Percentiles rank a stretch among this genome's conserved stretches.
Evolutionary conservation across 2,113 vertebrate species (phyloP).

Genomic region (Hippocampus barbouri): DNA sequence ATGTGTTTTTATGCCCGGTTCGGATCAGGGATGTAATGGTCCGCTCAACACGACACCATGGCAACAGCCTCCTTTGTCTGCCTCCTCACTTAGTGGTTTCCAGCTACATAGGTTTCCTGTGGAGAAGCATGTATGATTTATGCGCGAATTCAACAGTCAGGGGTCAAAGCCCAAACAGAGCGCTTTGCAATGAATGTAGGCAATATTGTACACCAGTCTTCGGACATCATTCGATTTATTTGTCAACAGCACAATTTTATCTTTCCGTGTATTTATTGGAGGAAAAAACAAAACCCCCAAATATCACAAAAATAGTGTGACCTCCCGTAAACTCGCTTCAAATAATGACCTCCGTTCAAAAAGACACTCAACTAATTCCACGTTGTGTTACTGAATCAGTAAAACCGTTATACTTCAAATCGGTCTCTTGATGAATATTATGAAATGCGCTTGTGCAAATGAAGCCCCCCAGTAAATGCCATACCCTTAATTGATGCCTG

Average conservation of each 20-base stretch:
- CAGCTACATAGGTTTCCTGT: slow-evolving; percentile 23
- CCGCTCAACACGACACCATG: slow-evolving; percentile 27
- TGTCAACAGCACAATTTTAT: neutral
- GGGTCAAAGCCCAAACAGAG: neutral
- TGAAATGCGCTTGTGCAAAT: too few species aligned
- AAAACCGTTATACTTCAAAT: neutral
- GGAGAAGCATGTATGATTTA: slow-evolving; percentile 38
- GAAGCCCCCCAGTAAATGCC: too few species aligned
- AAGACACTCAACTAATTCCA: neutral
- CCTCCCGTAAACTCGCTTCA: neutral
- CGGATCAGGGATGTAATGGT: neutral
- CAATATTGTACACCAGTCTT: too few species aligned
- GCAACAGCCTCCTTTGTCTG: slow-evolving; percentile 37
- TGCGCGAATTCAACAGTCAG: slow-evolving; percentile 22
- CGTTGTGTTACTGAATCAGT: neutral
- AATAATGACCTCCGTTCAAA: too few species aligned
- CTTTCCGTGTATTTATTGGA: neutral
- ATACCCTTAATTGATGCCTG: too few species aligned
- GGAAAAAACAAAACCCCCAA: neutral
- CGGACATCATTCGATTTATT: neutral
- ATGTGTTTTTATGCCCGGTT: slow-evolving; percentile 6
- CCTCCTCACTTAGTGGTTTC: slow-evolving; percentile 20
- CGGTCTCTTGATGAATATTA: too few species aligned
- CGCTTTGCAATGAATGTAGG: neutral
- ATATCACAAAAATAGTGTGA: neutral